A percentile compares a stretch with the other conserved stretches of the same genome.
Evolutionary conservation across 2,888 invertebrate species (phyloP).

Genomic region (Xestoiulus laeticollis): DNA sequence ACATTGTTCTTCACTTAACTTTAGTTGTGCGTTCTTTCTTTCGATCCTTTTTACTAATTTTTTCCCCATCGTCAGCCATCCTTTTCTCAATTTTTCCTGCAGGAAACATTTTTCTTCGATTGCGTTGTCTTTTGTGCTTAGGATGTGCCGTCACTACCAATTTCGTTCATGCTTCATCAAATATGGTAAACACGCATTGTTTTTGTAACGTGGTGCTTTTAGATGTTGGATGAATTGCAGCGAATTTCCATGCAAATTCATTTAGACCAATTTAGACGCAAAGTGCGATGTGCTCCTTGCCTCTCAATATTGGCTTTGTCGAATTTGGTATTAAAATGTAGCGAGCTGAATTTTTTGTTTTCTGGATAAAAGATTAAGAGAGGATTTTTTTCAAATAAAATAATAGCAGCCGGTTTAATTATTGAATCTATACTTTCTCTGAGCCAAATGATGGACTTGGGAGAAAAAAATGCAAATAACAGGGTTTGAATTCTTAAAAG

Average conservation of each 20-base stretch:
- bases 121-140: slow-evolving; percentile 8
- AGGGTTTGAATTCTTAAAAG: neutral
- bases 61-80: neutral
- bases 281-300: slow-evolving; percentile 31
- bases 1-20: slow-evolving; percentile 41
- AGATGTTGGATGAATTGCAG: slow-evolving; percentile 43
- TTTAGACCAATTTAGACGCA: slow-evolving; percentile 32
- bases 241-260: slow-evolving; percentile 41
- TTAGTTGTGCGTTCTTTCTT: slow-evolving; percentile 22
- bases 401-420: neutral
- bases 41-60: neutral
- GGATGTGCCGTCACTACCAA: slow-evolving; percentile 43
- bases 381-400: neutral
- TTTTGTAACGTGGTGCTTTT: slow-evolving; percentile 14
- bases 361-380: neutral
- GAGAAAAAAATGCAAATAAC: neutral
- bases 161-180: slow-evolving; percentile 41
- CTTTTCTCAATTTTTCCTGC: neutral
- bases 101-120: slow-evolving; percentile 43
- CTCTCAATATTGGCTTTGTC: neutral
- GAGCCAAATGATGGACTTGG: neutral
- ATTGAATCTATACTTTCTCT: neutral
- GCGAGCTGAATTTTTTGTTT: neutral
- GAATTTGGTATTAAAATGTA: slow-evolving; percentile 32
- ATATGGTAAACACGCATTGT: slow-evolving; percentile 43